Conservation (phyloP, 2,888 invertebrate species). For the Pollenia labialis region DNA sequence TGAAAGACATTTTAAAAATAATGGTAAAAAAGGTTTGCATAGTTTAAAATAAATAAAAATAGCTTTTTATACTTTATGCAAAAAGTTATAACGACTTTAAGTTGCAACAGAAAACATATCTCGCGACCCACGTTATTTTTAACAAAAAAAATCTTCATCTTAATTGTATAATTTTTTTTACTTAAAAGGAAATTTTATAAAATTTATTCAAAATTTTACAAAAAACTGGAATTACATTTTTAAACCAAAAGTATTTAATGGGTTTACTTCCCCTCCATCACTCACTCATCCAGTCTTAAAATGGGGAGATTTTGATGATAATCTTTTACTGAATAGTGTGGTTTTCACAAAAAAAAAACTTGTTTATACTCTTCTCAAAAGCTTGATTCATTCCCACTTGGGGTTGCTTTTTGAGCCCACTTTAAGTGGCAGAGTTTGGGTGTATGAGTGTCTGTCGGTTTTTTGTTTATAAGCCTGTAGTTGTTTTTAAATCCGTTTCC, state of each 20-base stretch:
- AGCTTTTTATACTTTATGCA: no score
- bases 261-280: slow-evolving; percentile 26
- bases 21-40: no score
- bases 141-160: no score
- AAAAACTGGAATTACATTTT: no score
- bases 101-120: no score
- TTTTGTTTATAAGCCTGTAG: slow-evolving; percentile 4
- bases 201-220: no score
- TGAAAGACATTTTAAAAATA: no score
- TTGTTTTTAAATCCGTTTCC: slow-evolving; percentile 47
- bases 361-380: slow-evolving; percentile 27
- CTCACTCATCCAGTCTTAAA: slow-evolving; percentile 26
- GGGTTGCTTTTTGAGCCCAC: slow-evolving; percentile 27
- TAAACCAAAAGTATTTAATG: background rate
- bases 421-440: background rate
- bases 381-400: slow-evolving; percentile 46
- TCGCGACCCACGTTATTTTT: no score
- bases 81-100: no score
- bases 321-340: slow-evolving; percentile 58
- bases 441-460: slow-evolving; percentile 9
- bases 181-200: no score
- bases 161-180: no score
- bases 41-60: no score
- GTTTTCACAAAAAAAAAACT: slow-evolving; percentile 1
- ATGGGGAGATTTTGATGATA: slow-evolving; percentile 43